Evolutionary conservation across 2,113 vertebrate species (phyloP), one percentile per base, ranked within the genome.

Genomic region (Cheilinus undulatus): DNA sequence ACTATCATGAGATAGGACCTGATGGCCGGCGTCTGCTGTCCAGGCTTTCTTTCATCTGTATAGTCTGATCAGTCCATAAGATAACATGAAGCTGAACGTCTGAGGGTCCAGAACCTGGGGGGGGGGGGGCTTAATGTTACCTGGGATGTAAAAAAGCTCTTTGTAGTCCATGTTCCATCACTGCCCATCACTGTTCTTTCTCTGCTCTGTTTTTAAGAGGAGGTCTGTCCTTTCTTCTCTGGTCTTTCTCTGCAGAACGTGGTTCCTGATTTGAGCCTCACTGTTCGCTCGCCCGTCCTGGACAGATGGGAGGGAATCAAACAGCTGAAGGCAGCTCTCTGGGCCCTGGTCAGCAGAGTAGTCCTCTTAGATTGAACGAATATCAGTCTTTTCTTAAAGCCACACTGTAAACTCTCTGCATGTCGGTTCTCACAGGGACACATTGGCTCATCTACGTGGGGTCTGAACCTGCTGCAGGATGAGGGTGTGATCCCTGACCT

Each of bases 291-390:
- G 67, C 97, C 97, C 76, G 94, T 96, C 91, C 94, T 99, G 95
- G 98, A 99, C 93, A 98, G 95, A 69, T 99, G 98, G 97, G 98
- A 99, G 93, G 98, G 97, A 80, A 96, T 99, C 72, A 99, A 98
- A 88, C 97, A 97, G 73, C 93, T 99, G 80, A 99, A 99, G 91
- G 95, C 98, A 83, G 96, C 97, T 73, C 96, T 99, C 76, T 99
- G 97, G 97, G 96, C 97, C 43, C 91, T 99, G 95, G 97, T 99
- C 82, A 93, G 96, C 23, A 28, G 6, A 14, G 8, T 10, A 2
- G 3, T 17, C 19, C 17, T 42, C 5, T 42, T 17, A 4, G 4
- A 1, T 17, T 42, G 32, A 7, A 34, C 13, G 30, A 38, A 15
- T 38, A 11, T 38, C 4, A 4, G 7, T 3, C 42, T 45, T 7